These are phyloP conservation scores for Campoplex capitator DNA, from an alignment of 2,888 invertebrate species.

Conservation along the genomic window DNA sequence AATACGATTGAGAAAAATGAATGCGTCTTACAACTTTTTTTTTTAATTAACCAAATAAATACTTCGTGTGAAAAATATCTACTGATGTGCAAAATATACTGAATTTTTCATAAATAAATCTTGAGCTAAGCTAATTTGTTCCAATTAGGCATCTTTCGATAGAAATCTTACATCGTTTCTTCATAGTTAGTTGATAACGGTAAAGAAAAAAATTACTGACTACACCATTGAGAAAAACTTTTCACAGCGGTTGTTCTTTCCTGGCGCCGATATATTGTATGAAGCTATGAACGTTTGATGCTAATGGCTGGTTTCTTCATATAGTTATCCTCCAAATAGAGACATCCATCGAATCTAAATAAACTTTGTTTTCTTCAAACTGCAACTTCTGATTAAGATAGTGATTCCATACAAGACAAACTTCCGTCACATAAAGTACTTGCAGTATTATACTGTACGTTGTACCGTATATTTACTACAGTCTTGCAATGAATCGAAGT, in stretches of 20 bases:
- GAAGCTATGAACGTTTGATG: not conserved
- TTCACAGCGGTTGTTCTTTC: not conserved
- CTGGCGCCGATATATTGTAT: not conserved
- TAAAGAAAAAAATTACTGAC: not conserved
- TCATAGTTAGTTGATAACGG: not conserved
- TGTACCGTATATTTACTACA: too few relatives aligned
- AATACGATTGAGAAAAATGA: not conserved
- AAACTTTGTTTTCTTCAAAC: too few relatives aligned
- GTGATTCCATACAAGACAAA: too few relatives aligned
- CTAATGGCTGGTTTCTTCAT: too few relatives aligned
- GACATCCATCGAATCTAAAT: too few relatives aligned
- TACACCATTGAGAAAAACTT: not conserved
- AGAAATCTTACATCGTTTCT: not conserved
- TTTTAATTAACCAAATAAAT: not conserved
- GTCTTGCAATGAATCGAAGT: too few relatives aligned
- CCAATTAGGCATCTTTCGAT: not conserved
- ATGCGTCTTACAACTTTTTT: not conserved
- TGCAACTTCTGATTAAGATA: too few relatives aligned
- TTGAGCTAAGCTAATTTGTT: not conserved
- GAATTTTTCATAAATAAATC: not conserved
- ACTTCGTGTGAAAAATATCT: not conserved
- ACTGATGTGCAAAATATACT: not conserved
- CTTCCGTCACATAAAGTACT: too few relatives aligned
- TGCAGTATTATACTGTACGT: too few relatives aligned
- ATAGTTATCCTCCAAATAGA: too few relatives aligned